These are phyloP conservation scores for Ursus arctos DNA, from an alignment of 2,113 vertebrate genomes.

Conservation along the genomic window DNA sequence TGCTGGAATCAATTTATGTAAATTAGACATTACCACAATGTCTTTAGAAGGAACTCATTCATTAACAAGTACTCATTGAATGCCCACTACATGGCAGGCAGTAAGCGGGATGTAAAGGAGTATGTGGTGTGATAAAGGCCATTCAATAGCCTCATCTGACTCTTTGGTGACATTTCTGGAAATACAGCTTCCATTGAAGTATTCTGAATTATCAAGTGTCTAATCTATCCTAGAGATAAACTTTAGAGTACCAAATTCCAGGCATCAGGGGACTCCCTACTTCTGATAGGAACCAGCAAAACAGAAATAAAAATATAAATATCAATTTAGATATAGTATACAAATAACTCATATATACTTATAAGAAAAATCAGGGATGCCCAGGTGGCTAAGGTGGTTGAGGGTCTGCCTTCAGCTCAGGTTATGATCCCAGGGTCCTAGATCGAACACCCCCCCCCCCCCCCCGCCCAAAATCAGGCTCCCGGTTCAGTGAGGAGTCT, in stretches of 20 bases:
- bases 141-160: neutral
- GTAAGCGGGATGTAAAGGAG: neutral
- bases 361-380: neutral
- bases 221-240: neutral
- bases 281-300: neutral
- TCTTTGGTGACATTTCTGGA: neutral
- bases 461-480: neutral
- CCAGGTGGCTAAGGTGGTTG: neutral
- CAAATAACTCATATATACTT: neutral
- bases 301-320: neutral
- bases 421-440: neutral
- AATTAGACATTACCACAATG: constrained; percentile 53
- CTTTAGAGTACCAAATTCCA: neutral
- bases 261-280: neutral
- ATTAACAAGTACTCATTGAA: neutral
- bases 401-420: neutral
- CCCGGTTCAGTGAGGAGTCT: too few species aligned
- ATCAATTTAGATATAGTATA: neutral
- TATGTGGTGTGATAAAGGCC: neutral
- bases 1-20: constrained; percentile 57
- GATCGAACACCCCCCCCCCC: neutral
- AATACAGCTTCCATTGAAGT: neutral
- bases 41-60: constrained; percentile 64
- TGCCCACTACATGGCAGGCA: neutral
- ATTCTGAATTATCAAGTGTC: neutral